Evolutionary conservation across 2,797 vertebrate species (phyloP).

Genomic region (Acanthiza pusilla): DNA sequence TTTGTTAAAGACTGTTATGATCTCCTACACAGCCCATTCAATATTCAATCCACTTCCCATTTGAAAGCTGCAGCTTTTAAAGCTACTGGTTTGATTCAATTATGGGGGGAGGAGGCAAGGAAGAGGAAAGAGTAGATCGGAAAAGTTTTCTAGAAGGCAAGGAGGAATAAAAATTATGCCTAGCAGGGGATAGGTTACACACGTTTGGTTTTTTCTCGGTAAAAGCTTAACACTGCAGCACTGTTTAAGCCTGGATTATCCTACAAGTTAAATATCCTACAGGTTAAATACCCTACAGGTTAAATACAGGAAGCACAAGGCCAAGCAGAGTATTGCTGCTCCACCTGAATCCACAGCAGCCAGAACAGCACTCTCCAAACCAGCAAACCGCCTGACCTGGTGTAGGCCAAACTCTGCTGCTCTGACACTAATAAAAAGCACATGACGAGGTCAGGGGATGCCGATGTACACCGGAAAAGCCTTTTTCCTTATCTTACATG

Average conservation of each 20-base stretch:
- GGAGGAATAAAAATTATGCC: background rate
- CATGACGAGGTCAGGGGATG: constrained; percentile 27
- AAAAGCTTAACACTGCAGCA: background rate
- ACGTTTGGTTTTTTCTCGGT: background rate
- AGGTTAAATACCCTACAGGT: background rate
- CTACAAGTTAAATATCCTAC: background rate
- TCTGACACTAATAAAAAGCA: background rate
- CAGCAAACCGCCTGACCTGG: background rate
- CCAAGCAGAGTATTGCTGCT: background rate
- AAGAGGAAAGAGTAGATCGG: background rate
- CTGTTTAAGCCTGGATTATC: background rate
- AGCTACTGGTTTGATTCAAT: background rate
- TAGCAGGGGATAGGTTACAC: background rate
- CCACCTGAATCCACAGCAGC: background rate
- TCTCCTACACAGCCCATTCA: background rate
- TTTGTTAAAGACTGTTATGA: background rate
- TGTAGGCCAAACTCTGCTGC: background rate
- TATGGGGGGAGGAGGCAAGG: background rate
- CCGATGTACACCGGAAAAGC: constrained; percentile 2
- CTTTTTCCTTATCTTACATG: constrained; percentile 16
- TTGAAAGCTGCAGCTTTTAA: background rate
- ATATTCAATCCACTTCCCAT: background rate
- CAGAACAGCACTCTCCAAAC: background rate
- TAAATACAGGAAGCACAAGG: background rate
- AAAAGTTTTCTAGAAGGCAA: background rate